Evolutionary conservation across 2,113 vertebrate species (phyloP), one percentile per base, ranked within the genome.

Genomic region (Marmota monax): DNA sequence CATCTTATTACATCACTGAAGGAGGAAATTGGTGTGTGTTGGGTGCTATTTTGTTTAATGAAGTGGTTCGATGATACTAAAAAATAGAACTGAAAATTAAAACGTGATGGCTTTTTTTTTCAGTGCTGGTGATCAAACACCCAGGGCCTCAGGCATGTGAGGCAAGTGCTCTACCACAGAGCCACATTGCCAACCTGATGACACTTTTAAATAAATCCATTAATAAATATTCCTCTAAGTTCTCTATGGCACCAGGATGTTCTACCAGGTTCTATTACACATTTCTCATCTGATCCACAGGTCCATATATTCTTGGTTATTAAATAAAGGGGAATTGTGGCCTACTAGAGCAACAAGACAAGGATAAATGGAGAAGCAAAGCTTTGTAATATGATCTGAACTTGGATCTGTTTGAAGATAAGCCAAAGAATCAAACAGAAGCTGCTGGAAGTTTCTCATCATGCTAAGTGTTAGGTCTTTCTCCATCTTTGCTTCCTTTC

Each of bases 1-100:
- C 25, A 3, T 88, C 32, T 94, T 80, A 29, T 53, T 83, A 80
- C 39, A 89, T 51, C 61, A 91, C 56, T 82, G 42, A 56, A 79
- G 63, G 23, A 94, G 8, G 70, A 84, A 88, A 74, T 83, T 89
- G 53, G 32, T 61, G 14, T 86, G 29, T 42, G 10, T 39, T n/a
- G 29, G 53, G 23, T 87, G 3, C 1, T 1, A 3, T 70, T 86
- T 89, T 93, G 61, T 92, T 74, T 73, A 90, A 63, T 51, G n/a
- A 87, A 39, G 85, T 22, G 39, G 73, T 73, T n/a, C 78, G 84
- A 32, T 56, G 63, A 92, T 74, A 69, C 12, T 20, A 74, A 86
- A 93, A 94, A 73, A 45, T 48, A 84, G 20, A 93, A 34, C 0
- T 70, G 10, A 94, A 94, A 74, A 61, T 65, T 79, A 78, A 92